Evolutionary conservation across 2,113 vertebrate species (phyloP).

Genomic region (Noctilio leporinus): DNA sequence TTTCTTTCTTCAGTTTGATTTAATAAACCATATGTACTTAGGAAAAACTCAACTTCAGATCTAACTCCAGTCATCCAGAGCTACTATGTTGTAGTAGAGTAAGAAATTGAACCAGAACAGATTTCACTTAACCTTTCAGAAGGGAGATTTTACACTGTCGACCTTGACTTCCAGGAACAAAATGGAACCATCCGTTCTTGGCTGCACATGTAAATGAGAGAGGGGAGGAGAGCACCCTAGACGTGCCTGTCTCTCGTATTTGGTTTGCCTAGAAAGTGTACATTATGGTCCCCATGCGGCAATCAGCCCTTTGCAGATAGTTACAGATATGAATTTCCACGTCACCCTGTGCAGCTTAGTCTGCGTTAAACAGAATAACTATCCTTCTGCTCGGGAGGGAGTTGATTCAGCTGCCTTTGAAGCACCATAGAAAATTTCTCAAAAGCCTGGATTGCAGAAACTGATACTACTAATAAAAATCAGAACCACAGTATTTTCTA

Average conservation of each 20-base stretch:
- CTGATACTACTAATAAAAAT: background rate
- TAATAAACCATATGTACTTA: conserved; percentile 46
- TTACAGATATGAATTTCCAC: background rate
- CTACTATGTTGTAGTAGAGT: conserved; percentile 44
- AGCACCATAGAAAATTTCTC: background rate
- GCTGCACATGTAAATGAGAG: conserved; percentile 14
- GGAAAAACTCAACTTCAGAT: conserved; percentile 53
- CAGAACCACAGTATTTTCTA: background rate
- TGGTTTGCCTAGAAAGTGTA: background rate
- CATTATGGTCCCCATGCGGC: background rate
- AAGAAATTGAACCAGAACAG: conserved; percentile 65
- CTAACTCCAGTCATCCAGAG: conserved; percentile 4
- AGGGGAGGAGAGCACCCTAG: background rate
- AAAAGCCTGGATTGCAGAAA: background rate
- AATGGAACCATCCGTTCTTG: conserved; percentile 21
- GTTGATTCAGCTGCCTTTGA: background rate
- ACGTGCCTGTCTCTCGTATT: background rate
- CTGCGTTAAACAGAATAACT: conserved; percentile 20
- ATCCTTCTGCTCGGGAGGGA: background rate
- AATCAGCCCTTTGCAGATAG: background rate
- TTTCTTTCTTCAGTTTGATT: conserved; percentile 51
- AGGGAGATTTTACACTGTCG: conserved; percentile 60
- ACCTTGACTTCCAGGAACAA: conserved; percentile 56
- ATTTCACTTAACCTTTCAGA: conserved; percentile 68
- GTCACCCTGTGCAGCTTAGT: background rate